Evolutionary conservation across 2,888 invertebrate species (phyloP).

Genomic region (Cylloceria caligata): DNA sequence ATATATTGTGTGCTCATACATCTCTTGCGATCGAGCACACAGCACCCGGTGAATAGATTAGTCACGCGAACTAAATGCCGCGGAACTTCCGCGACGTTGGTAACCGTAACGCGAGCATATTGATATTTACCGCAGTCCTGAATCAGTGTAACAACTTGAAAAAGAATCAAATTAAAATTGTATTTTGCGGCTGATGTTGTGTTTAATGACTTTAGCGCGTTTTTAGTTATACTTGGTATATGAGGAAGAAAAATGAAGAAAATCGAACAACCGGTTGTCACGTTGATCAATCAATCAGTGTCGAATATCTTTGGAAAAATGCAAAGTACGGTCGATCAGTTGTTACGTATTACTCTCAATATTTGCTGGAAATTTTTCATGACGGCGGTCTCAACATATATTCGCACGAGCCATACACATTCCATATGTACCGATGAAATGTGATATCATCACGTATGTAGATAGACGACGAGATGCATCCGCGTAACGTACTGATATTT

Average conservation of each 20-base stretch:
- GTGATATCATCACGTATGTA: conserved; percentile 37
- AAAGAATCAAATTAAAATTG: background rate
- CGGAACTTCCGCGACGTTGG: conserved; percentile 67
- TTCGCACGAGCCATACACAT: conserved; percentile 3
- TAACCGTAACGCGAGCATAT: conserved; percentile 51
- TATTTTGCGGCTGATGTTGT: background rate
- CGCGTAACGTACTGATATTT: conserved; percentile 48
- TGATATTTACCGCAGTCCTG: background rate
- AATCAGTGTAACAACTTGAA: background rate
- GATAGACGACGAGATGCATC: conserved; percentile 25
- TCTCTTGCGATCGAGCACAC: conserved; percentile 40
- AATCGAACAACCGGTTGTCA: background rate
- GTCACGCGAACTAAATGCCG: conserved; percentile 71
- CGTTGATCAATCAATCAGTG: conserved; percentile 17
- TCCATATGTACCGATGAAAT: conserved; percentile 29
- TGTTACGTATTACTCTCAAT: background rate
- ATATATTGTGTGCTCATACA: conserved; percentile 21
- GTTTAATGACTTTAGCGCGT: background rate
- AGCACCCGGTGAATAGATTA: conserved; percentile 67
- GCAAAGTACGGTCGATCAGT: background rate
- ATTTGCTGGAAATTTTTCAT: conserved; percentile 23
- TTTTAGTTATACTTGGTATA: background rate
- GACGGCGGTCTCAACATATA: conserved; percentile 2
- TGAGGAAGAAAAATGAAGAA: background rate
- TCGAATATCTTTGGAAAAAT: conserved; percentile 1